Base-by-base conservation (phyloP, 2,113 vertebrate genomes). In the Thymallus thymallus region DNA sequence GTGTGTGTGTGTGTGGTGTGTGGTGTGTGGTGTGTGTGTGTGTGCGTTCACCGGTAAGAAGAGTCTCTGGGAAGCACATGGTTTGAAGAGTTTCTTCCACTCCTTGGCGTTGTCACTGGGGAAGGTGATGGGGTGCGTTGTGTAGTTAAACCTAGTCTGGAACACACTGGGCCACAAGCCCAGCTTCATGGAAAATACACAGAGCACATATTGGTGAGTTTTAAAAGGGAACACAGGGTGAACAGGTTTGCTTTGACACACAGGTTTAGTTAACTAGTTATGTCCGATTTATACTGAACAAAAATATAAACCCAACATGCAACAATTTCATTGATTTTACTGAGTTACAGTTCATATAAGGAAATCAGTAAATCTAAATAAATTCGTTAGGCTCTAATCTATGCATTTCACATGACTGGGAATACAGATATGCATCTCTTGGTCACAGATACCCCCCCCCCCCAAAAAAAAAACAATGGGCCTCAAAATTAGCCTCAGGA, bases 81-180 rank as follows among this genome's bases (percentile, higher is more conserved):
- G 97, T 84, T 98, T 99, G 85, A 99, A 99, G 23, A 99, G 92
- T 72, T 94, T 97, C 91, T 96, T 99, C 98, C 98, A 99, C 82
- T 98, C 95, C 4, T 78, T 89, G 18, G 92, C 94, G 81, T 96
- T 95, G 73, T 95, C 95, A 12, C 84, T 85, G 5, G 97, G 98
- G 89, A 98, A 99, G 29, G 93, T 96, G 90, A 99, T 97, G 73
- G 95, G 94, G 84, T 97, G 96, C 78, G 95, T 84, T 0, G 93
- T 95, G 74, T 95, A 97, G 89, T 92, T 95, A 88, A 97, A 95
- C 81, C 82, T 94, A 74, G 46, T 78, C 69, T 78, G 87, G 68
- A 91, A 85, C n/a, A 85, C 85, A 79, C 67, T 84, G 1, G 93
- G 91, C 94, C 98, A 96, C 26, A 88, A 89, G 75, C 94, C 85